These are phyloP conservation scores for Odontothrips loti DNA, from an alignment of 2,888 invertebrate species.

Conservation along the genomic window DNA sequence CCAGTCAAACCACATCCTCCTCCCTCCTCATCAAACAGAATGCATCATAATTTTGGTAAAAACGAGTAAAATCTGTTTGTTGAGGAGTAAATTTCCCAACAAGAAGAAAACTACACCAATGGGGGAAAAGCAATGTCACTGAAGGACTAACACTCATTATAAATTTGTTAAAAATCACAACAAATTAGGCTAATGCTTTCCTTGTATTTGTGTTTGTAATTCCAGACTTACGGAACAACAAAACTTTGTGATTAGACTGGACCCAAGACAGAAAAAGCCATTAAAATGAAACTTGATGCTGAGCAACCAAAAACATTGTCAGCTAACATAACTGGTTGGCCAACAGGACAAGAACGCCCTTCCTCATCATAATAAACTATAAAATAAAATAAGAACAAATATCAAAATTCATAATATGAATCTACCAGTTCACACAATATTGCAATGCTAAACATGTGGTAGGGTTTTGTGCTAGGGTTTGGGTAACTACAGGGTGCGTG, in stretches of 20 bases:
- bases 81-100: too few species aligned
- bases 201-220: background rate
- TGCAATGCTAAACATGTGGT: constrained; percentile 40
- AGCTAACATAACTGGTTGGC: constrained; percentile 34
- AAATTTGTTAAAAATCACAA: constrained; percentile 21
- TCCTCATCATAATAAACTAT: constrained; percentile 34
- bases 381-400: constrained; percentile 39
- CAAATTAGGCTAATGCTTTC: constrained; percentile 15
- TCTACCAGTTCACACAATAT: constrained; percentile 38
- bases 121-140: background rate
- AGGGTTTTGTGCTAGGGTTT: constrained; percentile 31
- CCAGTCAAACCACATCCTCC: background rate
- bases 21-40: background rate
- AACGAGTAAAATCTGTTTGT: too few species aligned
- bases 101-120: background rate
- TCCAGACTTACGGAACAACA: background rate
- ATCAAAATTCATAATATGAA: constrained; percentile 39
- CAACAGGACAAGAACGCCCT: constrained; percentile 32
- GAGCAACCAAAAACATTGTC: constrained; percentile 36
- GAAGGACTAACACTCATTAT: constrained; percentile 6
- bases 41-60: too few species aligned
- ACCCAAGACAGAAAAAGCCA: constrained; percentile 33
- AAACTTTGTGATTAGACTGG: background rate
- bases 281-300: constrained; percentile 30
- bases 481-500: constrained; percentile 22